Base-by-base conservation (phyloP, 2,113 vertebrate species). In the Stigmatopora argus region DNA sequence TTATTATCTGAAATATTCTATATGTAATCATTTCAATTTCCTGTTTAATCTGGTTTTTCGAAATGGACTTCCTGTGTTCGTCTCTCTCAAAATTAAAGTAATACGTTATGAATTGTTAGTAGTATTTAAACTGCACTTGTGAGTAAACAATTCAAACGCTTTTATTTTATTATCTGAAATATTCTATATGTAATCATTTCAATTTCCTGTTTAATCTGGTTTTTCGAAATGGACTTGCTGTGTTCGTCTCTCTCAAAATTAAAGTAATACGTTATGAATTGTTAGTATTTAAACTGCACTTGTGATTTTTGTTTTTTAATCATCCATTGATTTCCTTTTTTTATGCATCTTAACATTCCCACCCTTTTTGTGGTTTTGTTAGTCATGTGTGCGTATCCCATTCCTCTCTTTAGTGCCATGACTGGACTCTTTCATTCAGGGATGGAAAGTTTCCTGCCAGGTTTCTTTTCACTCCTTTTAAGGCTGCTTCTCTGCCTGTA, bases 391-490 rank as follows among this genome's bases (percentile, higher is more conserved):
- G 55, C 15, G 49, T 45, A 62, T 51, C 69, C 88, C 35, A 53
- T 69, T 71, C 90, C 91, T 81, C 85, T 72, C 83, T 67, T 65
- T 73, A 80, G 83, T 57, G 18, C 82, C 67, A 89, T 86, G 85
- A 76, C 78, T 49, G 74, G 77, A 73, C 56, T 83, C 84, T 85
- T 85, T 91, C 80, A 86, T 81, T 89, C 81, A 75, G 75, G 53
- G 70, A 81, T 41, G 90, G 88, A 88, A 85, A 85, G 77, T 82
- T 92, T 93, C 91, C 91, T 90, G 85, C 70, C 41, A 63, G 67
- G 64, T 77, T 69, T 72, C 72, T 61, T 80, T 62, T 21, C 64
- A 71, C 52, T 58, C 41, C 69, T 83, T 44, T 46, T 5, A 5
- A 84, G 85, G 84, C 18, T 18, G 45, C 5, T 11, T 61, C 13